Evolutionary conservation across 2,797 vertebrate species (phyloP).

Genomic region (Lycodopsis pacificus): DNA sequence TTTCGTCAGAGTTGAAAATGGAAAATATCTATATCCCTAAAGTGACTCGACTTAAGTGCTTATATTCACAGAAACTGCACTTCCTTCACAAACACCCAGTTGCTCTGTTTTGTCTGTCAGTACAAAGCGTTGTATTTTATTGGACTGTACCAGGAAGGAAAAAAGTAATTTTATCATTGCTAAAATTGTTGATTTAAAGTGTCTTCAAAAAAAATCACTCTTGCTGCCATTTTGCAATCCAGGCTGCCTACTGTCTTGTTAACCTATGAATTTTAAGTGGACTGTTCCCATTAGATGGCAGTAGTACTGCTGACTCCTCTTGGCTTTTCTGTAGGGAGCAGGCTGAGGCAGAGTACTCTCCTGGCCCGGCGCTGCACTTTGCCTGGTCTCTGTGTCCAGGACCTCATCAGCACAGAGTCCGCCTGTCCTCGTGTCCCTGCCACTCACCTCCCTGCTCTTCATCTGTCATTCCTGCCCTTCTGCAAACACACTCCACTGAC

Average conservation of each 20-base stretch:
- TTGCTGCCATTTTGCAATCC: conserved; percentile 62
- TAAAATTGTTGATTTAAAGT: conserved; percentile 62
- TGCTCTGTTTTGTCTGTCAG: conserved; percentile 46
- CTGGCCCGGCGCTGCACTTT: conserved; percentile 68
- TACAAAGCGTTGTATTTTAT: conserved; percentile 58
- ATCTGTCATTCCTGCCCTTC: conserved; percentile 87
- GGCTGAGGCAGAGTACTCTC: conserved; percentile 67
- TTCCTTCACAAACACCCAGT: conserved; percentile 58
- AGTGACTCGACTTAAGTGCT: conserved; percentile 71
- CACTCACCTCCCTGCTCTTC: conserved; percentile 80
- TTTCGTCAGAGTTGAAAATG: conserved; percentile 78
- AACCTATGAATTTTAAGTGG: conserved; percentile 74
- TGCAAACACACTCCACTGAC: conserved; percentile 85
- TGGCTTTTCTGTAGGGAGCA: conserved; percentile 69
- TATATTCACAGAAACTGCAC: conserved; percentile 56
- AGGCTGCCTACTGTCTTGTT: conserved; percentile 69
- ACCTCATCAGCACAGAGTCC: conserved; percentile 80
- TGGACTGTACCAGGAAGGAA: conserved; percentile 41
- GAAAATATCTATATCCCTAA: conserved; percentile 76
- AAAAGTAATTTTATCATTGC: conserved; percentile 64
- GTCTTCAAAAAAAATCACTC: conserved; percentile 59
- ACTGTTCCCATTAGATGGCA: conserved; percentile 65
- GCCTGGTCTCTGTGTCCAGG: conserved; percentile 75
- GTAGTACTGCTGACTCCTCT: conserved; percentile 66
- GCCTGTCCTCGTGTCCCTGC: conserved; percentile 71